Conservation (phyloP, 1,140 invertebrate species). For the Drosophila mayri region DNA sequence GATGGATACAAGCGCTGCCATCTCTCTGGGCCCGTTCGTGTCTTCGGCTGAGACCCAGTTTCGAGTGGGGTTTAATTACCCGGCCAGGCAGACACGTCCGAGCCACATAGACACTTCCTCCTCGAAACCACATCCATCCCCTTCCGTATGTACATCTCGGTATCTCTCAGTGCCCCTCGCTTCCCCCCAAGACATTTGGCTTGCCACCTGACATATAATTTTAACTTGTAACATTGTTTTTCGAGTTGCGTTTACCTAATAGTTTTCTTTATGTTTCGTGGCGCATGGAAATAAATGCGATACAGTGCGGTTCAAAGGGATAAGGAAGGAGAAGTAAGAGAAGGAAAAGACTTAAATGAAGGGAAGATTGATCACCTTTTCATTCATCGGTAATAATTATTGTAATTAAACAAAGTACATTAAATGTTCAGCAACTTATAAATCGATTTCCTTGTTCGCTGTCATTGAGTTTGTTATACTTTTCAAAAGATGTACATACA, state of each 20-base stretch:
- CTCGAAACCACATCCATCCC: conserved; percentile 1
- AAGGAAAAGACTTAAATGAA: neutral
- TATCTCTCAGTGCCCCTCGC: conserved; percentile 26
- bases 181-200: conserved; percentile 35
- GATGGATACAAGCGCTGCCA: conserved; percentile 36
- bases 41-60: conserved; percentile 50
- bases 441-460: neutral
- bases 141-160: conserved; percentile 19
- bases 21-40: conserved; percentile 29
- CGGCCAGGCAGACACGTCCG: conserved; percentile 33
- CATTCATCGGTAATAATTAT: neutral
- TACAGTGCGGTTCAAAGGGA: conserved; percentile 22
- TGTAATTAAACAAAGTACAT: neutral
- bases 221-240: conserved; percentile 46
- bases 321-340: neutral
- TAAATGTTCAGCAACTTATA: neutral
- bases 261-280: conserved; percentile 24
- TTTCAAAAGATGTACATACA: neutral
- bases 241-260: conserved; percentile 37
- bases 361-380: neutral
- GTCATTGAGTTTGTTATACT: neutral
- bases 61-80: conserved; percentile 53
- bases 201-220: conserved; percentile 56
- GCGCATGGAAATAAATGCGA: conserved; percentile 19
- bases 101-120: conserved; percentile 11